Evolutionary conservation across 2,797 vertebrate species (phyloP).

Genomic region (Argya squamiceps): DNA sequence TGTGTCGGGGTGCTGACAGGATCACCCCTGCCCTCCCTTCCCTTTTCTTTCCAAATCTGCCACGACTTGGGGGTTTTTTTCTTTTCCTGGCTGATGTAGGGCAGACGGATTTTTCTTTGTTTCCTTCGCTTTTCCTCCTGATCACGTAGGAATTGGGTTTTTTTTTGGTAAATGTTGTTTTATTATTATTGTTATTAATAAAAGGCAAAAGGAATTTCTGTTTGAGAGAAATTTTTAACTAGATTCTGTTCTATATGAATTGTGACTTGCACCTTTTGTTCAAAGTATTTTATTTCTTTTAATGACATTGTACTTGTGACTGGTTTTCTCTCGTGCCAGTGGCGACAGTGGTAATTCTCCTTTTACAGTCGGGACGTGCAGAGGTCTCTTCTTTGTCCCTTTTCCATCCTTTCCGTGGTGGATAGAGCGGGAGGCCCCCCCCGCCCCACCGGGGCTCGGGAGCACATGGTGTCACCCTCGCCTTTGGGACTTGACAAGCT

Average conservation of each 20-base stretch:
- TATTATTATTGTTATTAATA: slow-evolving; percentile 85
- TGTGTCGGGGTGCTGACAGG: not conserved
- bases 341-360: slow-evolving; percentile 42
- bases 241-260: slow-evolving; percentile 79
- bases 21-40: not conserved
- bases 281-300: slow-evolving; percentile 79
- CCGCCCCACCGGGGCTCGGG: not conserved
- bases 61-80: not conserved
- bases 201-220: slow-evolving; percentile 83
- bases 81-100: not conserved
- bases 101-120: slow-evolving; percentile 39
- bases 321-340: slow-evolving; percentile 66
- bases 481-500: slow-evolving; percentile 45
- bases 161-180: slow-evolving; percentile 82
- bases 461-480: not conserved
- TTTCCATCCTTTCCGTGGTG: not conserved
- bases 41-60: not conserved
- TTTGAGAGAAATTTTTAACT: slow-evolving; percentile 82
- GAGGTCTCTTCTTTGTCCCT: slow-evolving; percentile 68
- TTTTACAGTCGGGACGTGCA: slow-evolving; percentile 29
- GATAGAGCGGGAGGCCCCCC: slow-evolving; percentile 61
- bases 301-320: slow-evolving; percentile 67
- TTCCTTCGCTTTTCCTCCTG: slow-evolving; percentile 75
- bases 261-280: slow-evolving; percentile 90
- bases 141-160: slow-evolving; percentile 85